Evolutionary conservation across 30 jellyfish, hydroid and myxozoan genomes (phyloP).

Genomic region (Aurelia aurita complex sp. Pacific): DNA sequence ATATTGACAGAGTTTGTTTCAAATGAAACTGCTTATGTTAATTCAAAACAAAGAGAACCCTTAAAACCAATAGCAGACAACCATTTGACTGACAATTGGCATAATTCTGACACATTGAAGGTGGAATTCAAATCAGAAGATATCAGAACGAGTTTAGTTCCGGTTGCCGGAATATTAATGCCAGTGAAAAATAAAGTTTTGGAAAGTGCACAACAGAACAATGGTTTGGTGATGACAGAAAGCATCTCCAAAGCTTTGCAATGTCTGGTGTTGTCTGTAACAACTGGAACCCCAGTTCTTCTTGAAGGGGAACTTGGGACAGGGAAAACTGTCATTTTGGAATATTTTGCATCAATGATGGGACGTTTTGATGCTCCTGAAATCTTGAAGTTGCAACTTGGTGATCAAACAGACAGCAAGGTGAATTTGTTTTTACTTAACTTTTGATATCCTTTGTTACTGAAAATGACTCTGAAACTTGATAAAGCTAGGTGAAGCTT

Average conservation of each 20-base stretch:
- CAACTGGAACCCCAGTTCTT: constrained; percentile 58
- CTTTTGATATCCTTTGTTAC: background rate
- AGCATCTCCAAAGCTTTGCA: constrained; percentile 14
- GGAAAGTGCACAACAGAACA: no score
- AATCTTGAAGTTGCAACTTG: constrained; percentile 87
- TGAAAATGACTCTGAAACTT: background rate
- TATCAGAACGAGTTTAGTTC: constrained; percentile 17
- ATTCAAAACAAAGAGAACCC: background rate
- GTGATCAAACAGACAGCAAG: constrained; percentile 95
- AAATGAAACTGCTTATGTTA: background rate
- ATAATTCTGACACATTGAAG: background rate
- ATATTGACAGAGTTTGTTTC: background rate
- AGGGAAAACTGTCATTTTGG: constrained; percentile 88
- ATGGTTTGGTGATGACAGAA: constrained; percentile 14
- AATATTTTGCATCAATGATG: constrained; percentile 70
- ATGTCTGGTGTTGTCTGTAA: constrained; percentile 8
- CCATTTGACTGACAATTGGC: background rate
- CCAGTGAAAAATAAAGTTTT: background rate
- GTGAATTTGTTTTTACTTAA: constrained; percentile 18
- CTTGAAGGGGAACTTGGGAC: constrained; percentile 87
- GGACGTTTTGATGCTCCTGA: constrained; percentile 73
- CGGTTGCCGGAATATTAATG: constrained; percentile 32
- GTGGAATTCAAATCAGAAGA: constrained; percentile 11
- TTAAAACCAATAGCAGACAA: background rate
- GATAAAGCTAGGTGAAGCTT: background rate